phyloP scores from a whole-genome alignment of 2,113 vertebrate species.

The Myodes glareolus region DNA sequence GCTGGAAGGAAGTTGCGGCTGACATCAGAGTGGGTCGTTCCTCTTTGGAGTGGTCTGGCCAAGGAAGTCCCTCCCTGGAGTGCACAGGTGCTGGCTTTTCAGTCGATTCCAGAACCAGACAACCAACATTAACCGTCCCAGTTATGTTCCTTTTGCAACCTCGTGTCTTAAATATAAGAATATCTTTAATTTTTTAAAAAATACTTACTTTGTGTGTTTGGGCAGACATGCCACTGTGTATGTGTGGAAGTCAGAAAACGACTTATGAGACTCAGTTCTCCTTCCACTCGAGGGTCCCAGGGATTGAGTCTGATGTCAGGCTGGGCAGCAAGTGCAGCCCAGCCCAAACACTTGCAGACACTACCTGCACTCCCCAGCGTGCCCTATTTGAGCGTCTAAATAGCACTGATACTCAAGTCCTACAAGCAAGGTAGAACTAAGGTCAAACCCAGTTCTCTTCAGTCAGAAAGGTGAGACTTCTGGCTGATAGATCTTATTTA shows the following conservation, averaged over 20 bases:
- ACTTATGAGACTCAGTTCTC: neutral
- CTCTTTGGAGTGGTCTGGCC: neutral
- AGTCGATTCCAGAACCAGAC: neutral
- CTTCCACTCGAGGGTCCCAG: neutral
- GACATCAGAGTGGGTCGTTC: too few species aligned
- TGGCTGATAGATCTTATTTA: neutral
- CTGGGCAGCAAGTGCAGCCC: neutral
- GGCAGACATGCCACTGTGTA: neutral
- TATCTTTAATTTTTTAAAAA: neutral
- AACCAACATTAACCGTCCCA: neutral
- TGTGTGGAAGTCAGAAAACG: neutral
- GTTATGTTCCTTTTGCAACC: neutral
- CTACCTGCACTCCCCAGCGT: too few species aligned
- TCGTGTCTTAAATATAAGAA: conserved; percentile 6
- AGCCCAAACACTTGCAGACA: too few species aligned
- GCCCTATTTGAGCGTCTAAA: neutral
- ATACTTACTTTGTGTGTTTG: neutral
- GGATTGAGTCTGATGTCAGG: neutral
- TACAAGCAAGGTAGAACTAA: neutral
- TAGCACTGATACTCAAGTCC: neutral
- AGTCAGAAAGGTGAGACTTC: neutral
- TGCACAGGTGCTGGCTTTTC: neutral
- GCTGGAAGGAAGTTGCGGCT: neutral
- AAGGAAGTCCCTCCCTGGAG: neutral
- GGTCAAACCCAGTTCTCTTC: neutral